Evolutionary conservation across 2,888 invertebrate genomes (phyloP).

Genomic region (Vandiemenella viatica): DNA sequence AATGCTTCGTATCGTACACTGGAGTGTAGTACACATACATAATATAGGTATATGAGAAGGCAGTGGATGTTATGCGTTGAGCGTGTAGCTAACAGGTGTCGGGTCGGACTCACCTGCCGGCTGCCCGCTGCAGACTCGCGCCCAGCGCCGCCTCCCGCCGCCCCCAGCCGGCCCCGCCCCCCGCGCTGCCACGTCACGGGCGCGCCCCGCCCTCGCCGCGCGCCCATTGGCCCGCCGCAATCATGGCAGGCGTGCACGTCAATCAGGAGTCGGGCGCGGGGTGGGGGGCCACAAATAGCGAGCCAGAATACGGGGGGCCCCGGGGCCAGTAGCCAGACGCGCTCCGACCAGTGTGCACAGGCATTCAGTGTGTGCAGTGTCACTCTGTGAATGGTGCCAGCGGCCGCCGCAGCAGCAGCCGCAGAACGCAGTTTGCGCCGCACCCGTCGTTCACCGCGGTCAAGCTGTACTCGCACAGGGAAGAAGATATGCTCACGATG

Average conservation of each 20-base stretch:
- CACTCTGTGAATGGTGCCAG: neutral
- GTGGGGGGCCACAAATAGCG: conserved; percentile 9
- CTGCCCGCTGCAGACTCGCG: conserved; percentile 19
- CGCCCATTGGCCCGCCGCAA: conserved; percentile 19
- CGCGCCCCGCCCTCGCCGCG: neutral
- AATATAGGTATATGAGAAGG: no score
- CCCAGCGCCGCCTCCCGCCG: conserved; percentile 7
- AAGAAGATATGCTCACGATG: conserved; percentile 80
- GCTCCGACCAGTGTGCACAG: conserved; percentile 14
- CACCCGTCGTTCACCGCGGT: conserved; percentile 24
- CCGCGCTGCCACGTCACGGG: neutral
- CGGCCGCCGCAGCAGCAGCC: neutral
- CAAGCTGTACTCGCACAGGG: conserved; percentile 75
- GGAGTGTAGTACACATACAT: no score
- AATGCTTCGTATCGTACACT: no score
- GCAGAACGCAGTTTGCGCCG: no score
- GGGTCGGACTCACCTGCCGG: no score
- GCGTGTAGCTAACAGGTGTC: no score
- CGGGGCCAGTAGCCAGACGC: conserved; percentile 14
- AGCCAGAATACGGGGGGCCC: conserved; percentile 16
- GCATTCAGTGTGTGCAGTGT: conserved; percentile 9
- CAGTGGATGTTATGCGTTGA: no score
- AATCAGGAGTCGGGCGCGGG: conserved; percentile 18
- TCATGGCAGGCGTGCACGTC: conserved; percentile 23
- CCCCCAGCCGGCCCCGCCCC: conserved; percentile 6